These are phyloP conservation scores for Ibycter americanus DNA, from an alignment of 2,797 vertebrate species.

Conservation along the genomic window DNA sequence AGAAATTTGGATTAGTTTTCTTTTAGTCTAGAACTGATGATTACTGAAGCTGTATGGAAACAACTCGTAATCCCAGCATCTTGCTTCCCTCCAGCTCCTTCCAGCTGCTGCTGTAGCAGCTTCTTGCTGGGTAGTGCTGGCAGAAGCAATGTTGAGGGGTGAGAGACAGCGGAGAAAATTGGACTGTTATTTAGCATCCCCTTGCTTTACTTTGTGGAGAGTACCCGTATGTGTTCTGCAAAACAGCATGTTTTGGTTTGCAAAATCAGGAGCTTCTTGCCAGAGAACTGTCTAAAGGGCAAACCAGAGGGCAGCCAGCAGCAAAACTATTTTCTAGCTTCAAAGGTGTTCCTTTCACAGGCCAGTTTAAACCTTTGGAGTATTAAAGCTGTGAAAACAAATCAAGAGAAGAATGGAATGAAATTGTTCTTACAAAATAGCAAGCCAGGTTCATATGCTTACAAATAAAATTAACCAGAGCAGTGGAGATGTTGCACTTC, in stretches of 20 bases:
- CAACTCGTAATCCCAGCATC: not conserved
- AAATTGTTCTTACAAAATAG: not conserved
- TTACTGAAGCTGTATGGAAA: not conserved
- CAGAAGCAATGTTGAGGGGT: not conserved
- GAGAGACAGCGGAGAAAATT: not conserved
- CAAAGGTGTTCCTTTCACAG: slow-evolving; percentile 41
- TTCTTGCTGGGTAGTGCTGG: not conserved
- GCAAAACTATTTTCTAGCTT: slow-evolving; percentile 9
- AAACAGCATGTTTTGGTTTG: slow-evolving; percentile 15
- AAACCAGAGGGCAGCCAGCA: slow-evolving; percentile 3
- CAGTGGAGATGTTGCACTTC: not conserved
- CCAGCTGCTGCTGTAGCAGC: not conserved
- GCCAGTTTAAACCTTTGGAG: slow-evolving; percentile 2
- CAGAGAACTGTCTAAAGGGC: slow-evolving; percentile 24
- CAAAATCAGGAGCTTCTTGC: slow-evolving; percentile 25
- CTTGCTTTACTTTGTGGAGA: not conserved
- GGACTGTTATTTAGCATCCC: not conserved
- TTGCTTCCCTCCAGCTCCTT: not conserved
- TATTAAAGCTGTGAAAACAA: slow-evolving; percentile 44
- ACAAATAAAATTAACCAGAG: not conserved
- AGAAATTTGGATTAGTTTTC: not conserved
- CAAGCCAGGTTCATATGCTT: not conserved
- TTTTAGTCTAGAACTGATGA: not conserved
- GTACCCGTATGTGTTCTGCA: not conserved
- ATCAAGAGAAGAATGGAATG: not conserved